Base-by-base conservation (phyloP, 2,797 vertebrate species). In the Cuculus canorus region DNA sequence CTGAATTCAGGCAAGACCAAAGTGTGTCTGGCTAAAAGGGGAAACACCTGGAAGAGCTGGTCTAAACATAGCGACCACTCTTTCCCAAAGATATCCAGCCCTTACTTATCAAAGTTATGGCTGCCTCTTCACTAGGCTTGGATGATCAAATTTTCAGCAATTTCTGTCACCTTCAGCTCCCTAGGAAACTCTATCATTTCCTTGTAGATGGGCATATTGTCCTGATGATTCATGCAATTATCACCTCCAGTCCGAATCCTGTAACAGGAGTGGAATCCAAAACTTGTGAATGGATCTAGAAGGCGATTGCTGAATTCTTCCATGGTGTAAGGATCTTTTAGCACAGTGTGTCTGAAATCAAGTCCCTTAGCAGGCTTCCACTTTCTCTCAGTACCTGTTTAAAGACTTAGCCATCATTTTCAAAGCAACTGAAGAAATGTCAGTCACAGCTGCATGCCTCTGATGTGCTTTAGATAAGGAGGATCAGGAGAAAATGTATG, bases 241-340 rank as follows among this genome's bases (percentile, higher is more conserved):
- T 82, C 78, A 92, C 68, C 43, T 90, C 32, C 56, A 92, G 75
- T 56, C 75, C 82, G 78, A 86, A 66, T 76, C 54, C 35, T 78
- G n/a, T 30, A 65, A 63, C 3, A 4, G 19, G 47, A 90, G 33
- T 61, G 41, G 65, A 91, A 86, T 54, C 57, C 0, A 0, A 92
- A 91, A 90, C 24, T 77, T 71, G 19, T 65, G 70, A 88, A 69
- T 35, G 43, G 57, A 41, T 65, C 63, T 80, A 91, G 72, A 84
- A 93, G 39, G 81, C 57, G 71, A 53, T 45, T 80, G 56, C 30
- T 88, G 75, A n/a, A 13, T 70, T 93, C 93, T 93, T 86, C 86
- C 83, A 53, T 68, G 18, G 57, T 13, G 23, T 87, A 41, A 92
- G 56, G 52, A 92, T 48, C 28, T 91, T 92, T 90, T 17, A 86